Evolutionary conservation across 2,797 vertebrate species (phyloP), one percentile per base, ranked within the genome.

Genomic region (Prunella strophiata): DNA sequence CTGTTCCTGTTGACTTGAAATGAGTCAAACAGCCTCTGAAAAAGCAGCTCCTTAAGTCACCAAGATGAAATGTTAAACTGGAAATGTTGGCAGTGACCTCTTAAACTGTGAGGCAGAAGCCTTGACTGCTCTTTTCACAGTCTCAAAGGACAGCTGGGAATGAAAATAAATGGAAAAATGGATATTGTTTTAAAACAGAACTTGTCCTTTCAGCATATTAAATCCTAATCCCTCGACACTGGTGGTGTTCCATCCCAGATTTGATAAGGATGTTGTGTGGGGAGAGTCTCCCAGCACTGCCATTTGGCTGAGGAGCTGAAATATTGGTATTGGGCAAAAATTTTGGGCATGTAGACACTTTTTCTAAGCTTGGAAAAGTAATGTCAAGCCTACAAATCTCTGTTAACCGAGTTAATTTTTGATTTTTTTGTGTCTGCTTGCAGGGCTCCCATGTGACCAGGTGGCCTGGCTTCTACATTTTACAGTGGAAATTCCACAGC

Each of bases 391-490:
- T 71, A 10, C 10, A 79, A 12, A 85, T 62, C 45, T 42, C 43
- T 50, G 18, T 72, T 72, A 62, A 55, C 9, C 0, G 34, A 62
- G 26, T 45, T 78, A 36, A 65, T 17, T 52, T 72, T 57, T 20
- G 5, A 10, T 72, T 91, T 88, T 79, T 76, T 38, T 82, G 25
- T 43, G 51, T 13, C 68, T 96, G 26, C 67, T 87, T 59, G 71
- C 96, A 99, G 99, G 99, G 99, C 47, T 99, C 99, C 2, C 99
- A 99, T 6, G 99, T 99, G 93, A 99, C 99, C 1, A 97, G 99
- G 65, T 99, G 99, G 99, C 99, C 99, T 3, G 99, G 99, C 54
- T 99, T 99, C 98, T 99, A 99, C 96, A 99, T 99, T 97, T 98
- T 99, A 88, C 99, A 99, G 97, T 99, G 99, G 99, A 98, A 98